Conservation (phyloP, 2,888 invertebrate genomes). For the Leucophenga maculata region DNA sequence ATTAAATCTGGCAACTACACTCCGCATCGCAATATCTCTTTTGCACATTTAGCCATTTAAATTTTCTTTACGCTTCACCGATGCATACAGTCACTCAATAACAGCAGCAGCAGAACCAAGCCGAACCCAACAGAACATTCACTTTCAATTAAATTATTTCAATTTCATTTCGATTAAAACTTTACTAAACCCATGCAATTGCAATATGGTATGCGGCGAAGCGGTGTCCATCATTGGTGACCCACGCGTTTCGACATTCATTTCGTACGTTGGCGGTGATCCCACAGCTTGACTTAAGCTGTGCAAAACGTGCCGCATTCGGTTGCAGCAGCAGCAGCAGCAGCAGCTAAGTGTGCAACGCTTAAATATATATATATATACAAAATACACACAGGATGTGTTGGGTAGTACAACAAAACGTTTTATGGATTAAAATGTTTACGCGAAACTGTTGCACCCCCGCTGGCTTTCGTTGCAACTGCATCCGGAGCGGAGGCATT, state of each 20-base stretch:
- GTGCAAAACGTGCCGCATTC: constrained; percentile 17
- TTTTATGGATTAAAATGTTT: constrained; percentile 31
- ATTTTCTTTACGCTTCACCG: constrained; percentile 18
- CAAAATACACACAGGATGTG: background rate
- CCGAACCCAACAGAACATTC: background rate
- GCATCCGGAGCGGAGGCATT: background rate
- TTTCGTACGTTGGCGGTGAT: background rate
- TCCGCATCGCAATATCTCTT: too few species aligned
- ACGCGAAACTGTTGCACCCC: constrained; percentile 24
- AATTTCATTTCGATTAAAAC: constrained; percentile 27
- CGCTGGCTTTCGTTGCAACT: constrained; percentile 16
- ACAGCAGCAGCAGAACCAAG: background rate
- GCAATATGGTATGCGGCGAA: constrained; percentile 19
- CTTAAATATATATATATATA: background rate
- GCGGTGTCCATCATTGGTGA: background rate
- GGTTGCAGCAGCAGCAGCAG: constrained; percentile 12
- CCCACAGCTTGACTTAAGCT: constrained; percentile 11
- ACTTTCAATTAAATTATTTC: constrained; percentile 26
- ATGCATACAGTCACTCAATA: background rate
- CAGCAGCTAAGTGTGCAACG: constrained; percentile 9
- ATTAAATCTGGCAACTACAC: too few species aligned
- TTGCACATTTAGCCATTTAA: background rate
- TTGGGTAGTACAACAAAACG: constrained; percentile 16
- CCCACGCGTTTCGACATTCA: background rate
- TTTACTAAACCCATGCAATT: constrained; percentile 20